Base-by-base conservation (phyloP, 1,140 invertebrate genomes). In the Pantala flavescens region DNA sequence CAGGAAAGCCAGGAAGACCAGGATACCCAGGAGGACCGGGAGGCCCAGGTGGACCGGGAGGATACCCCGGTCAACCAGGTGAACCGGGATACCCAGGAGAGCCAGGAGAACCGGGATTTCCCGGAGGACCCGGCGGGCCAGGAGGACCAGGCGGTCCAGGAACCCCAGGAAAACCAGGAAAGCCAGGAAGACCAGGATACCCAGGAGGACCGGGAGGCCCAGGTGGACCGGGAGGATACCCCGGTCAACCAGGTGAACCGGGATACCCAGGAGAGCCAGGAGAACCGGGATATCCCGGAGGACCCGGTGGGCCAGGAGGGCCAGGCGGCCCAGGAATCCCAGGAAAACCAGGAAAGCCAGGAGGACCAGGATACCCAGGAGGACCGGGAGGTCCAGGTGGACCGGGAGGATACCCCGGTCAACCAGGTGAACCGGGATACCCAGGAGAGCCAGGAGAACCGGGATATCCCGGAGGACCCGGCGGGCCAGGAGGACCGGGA, bases 81-180 rank as follows among this genome's bases (percentile, higher is more conserved):
- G 71, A 42, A 72, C 74, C 74, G 74, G n/a, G 24, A 14, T 16
- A 23, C 2, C 73, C 63, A 74, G 43, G 49, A 11, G 12, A 74
- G 73, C 19, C 43, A 74, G 19, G n/a, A 28, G 72, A 9, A 24
- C n/a, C 19, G 10, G 70, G 12, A n/a, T 43, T 9, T 43, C 21
- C 21, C 75, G 81, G 82, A 16, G 84, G 71, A 24, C 23, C 70
- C 9, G 16, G 43, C 16, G 43, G 43, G 16, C 43, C 43, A 49
- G 43, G 84, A 21, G 80, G 77, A 72, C 82, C 80, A 21, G 83
- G 80, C 28, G 83, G 84, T 77, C 76, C 77, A 23, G 16, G 24
- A 7, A 36, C 24, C 7, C 49, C 75, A 5, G 43, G 43, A 0
- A 21, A 24, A n/a, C 55, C 55, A 19, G 43, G 43, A 43, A 42